A percentile compares a stretch with the other conserved stretches of the same genome.
Conservation (phyloP, 2,113 vertebrate species). For the Theristicus caerulescens region DNA sequence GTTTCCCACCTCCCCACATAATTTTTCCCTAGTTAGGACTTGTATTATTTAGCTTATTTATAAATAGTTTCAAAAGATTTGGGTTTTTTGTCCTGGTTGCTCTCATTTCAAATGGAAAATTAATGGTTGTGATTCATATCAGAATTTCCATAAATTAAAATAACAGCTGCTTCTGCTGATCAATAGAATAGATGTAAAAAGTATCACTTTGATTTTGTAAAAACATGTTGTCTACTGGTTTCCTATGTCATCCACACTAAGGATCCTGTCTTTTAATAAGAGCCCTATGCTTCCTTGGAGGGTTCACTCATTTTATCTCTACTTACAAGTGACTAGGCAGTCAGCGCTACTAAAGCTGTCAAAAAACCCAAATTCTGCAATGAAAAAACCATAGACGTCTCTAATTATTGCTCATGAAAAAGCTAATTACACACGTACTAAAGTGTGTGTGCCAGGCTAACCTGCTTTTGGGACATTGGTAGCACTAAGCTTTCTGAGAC, state of each 20-base stretch:
- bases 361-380: neutral
- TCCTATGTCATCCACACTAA: neutral
- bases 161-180: conserved; percentile 49
- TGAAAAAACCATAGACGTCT: neutral
- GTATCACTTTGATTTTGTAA: neutral
- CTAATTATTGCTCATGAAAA: neutral
- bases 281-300: neutral
- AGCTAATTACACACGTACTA: neutral
- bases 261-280: neutral
- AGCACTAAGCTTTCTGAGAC: neutral
- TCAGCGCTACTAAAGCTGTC: neutral
- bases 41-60: neutral
- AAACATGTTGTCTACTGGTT: neutral
- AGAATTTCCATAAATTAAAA: conserved; percentile 10
- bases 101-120: conserved; percentile 17
- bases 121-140: neutral
- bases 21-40: neutral
- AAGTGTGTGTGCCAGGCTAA: neutral
- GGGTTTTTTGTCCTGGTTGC: neutral
- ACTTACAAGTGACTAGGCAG: neutral
- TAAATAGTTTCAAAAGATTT: neutral
- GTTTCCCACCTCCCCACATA: neutral
- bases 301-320: neutral
- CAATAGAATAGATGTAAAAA: neutral
- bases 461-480: neutral